phyloP scores from a whole-genome alignment of 2,888 invertebrate genomes.

The Cosmia pyralina region DNA sequence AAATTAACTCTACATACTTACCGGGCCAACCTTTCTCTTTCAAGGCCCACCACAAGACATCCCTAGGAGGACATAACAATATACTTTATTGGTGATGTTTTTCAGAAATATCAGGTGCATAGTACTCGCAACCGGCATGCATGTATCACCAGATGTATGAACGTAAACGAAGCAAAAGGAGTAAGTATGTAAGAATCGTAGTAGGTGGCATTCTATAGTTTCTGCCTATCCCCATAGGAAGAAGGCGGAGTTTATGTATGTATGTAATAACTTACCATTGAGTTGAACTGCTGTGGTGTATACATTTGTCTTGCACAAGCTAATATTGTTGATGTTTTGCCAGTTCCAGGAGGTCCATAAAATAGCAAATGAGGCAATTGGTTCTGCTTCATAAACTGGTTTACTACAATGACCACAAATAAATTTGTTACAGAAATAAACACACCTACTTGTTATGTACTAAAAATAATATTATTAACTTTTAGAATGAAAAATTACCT shows the following conservation, averaged over 20 bases:
- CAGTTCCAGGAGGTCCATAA: conserved; percentile 99
- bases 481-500: conserved; percentile 76
- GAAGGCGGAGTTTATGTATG: neutral
- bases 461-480: neutral
- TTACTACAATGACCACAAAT: conserved; percentile 90
- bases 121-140: neutral
- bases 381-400: conserved; percentile 96
- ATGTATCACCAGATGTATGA: neutral
- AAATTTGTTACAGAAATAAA: conserved; percentile 49
- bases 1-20: too few relatives aligned
- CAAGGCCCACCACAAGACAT: too few relatives aligned
- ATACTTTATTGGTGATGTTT: neutral
- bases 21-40: too few relatives aligned
- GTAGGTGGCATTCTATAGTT: neutral
- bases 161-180: neutral
- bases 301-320: conserved; percentile 98
- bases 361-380: conserved; percentile 98
- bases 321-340: conserved; percentile 99
- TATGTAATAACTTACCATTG: conserved; percentile 93
- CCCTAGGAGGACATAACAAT: too few relatives aligned
- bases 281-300: conserved; percentile 96
- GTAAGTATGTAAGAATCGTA: neutral
- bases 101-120: neutral
- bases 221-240: neutral
- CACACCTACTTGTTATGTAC: neutral